Conservation (phyloP, 1,140 invertebrate genomes). For the Drosophila oshimai region DNA sequence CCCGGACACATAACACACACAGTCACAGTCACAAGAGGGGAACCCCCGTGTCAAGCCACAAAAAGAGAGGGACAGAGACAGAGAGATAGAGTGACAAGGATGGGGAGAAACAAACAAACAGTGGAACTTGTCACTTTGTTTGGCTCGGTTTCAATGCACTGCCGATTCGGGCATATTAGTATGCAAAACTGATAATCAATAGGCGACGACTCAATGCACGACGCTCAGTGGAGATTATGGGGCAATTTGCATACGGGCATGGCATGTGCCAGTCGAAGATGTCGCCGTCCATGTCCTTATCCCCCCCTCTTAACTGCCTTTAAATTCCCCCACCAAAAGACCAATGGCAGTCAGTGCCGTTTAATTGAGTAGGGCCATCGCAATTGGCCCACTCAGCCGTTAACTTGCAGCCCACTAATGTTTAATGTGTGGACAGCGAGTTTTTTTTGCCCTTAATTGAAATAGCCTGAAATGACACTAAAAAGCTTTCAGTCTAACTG, state of each 20-base stretch:
- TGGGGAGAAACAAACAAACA: slow-evolving; percentile 35
- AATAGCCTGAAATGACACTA: slow-evolving; percentile 10
- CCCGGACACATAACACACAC: slow-evolving; percentile 12
- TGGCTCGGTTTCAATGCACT: slow-evolving; percentile 34
- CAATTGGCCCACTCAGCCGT: slow-evolving; percentile 8
- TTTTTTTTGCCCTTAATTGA: slow-evolving; percentile 15
- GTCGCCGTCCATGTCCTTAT: slow-evolving; percentile 8
- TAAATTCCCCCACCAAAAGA: background rate
- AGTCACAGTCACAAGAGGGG: background rate
- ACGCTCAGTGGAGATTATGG: slow-evolving; percentile 38
- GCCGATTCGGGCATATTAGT: slow-evolving; percentile 54
- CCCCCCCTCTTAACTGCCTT: background rate
- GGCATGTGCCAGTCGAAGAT: slow-evolving; percentile 32
- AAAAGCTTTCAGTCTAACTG: slow-evolving; percentile 19
- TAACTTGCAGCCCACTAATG: slow-evolving; percentile 14
- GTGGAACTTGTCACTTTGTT: slow-evolving; percentile 47
- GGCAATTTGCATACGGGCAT: slow-evolving; percentile 35
- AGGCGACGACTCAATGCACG: slow-evolving; percentile 32
- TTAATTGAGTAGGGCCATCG: slow-evolving; percentile 18
- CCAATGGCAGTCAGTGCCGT: background rate
- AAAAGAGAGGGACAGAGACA: slow-evolving; percentile 15
- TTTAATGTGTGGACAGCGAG: background rate
- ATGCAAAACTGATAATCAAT: slow-evolving; percentile 80
- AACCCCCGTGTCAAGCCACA: slow-evolving; percentile 37
- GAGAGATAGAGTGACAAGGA: background rate